Evolutionary conservation across 2,888 invertebrate genomes (phyloP), one percentile per base, ranked within the genome.

Genomic region (Deilephila elpenor): DNA sequence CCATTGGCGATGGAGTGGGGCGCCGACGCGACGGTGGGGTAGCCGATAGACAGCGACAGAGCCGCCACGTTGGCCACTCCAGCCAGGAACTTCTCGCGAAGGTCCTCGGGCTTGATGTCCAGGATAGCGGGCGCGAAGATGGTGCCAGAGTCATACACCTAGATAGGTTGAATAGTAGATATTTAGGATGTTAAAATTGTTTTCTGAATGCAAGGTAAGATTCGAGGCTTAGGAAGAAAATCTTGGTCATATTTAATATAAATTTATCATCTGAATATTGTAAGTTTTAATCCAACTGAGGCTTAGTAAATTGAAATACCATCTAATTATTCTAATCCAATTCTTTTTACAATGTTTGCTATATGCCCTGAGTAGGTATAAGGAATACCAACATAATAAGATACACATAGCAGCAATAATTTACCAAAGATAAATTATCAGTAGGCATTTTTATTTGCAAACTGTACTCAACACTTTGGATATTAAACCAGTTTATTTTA

Each of bases 1-100:
- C 99, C 99, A 88, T 99, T 99, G 93, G 98, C 98, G 87, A 99
- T 96, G 93, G 98, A 98, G 96, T 99, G 99, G 74, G 99, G 99
- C 67, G 97, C 99, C 72, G 99, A 99, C 62, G 99, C 99, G 80
- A 98, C 94, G 20, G 99, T 99, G 78, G 99, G 99, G 95, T 99
- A 99, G 77, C 98, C 98, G 88, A 99, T 98, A 80, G 97, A 95
- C 92, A 99, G 96, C 87, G 98, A 99, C 34, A 99, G 96, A 6
- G 98, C 96, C 61, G 99, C 99, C 86, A 99, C 96, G 86, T 99
- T 99, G 79, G 98, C 97, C 70, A 99, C 99, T 82, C 99, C 99
- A 93, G 96, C 96, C 96, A 98, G 95, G 96, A 99, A 99, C 89
- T 97, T 97, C 79, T 96, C 96, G 73, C 98, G 96, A 75, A 99